Conservation (phyloP, 2,113 vertebrate species). For the Oryzias woworae region DNA sequence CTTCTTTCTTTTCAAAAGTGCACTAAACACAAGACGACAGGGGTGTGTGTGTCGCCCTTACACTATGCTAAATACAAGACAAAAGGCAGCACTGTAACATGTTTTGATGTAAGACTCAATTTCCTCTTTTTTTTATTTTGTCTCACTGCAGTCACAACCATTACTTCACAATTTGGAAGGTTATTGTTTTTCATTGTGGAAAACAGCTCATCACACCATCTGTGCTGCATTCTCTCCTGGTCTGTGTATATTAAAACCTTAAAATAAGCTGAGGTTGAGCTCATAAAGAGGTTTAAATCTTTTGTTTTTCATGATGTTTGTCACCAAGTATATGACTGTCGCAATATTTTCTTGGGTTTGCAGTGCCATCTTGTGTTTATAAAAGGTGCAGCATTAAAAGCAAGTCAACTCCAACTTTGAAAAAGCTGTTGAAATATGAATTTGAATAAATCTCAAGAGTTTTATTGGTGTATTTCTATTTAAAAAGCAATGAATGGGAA, state of each 20-base stretch:
- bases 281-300: slow-evolving; percentile 6
- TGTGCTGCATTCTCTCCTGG: slow-evolving; percentile 17
- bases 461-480: no score
- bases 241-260: slow-evolving; percentile 17
- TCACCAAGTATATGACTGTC: not conserved
- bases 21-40: slow-evolving; percentile 2
- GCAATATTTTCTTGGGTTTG: slow-evolving; percentile 11
- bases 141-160: slow-evolving; percentile 5
- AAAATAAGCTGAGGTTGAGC: slow-evolving; percentile 23
- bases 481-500: no score
- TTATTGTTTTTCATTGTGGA: slow-evolving; percentile 14
- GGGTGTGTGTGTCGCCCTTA: not conserved
- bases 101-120: not conserved
- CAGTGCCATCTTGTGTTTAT: slow-evolving; percentile 68
- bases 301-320: not conserved
- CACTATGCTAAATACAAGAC: not conserved
- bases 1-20: slow-evolving; percentile 10
- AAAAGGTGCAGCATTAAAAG: not conserved
- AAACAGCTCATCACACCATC: slow-evolving; percentile 14
- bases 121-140: slow-evolving; percentile 10
- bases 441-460: no score
- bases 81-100: not conserved
- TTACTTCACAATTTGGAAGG: not conserved
- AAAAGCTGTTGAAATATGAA: no score
- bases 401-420: not conserved